Evolutionary conservation across 2,888 invertebrate genomes (phyloP), one percentile per base, ranked within the genome.

Genomic region (Leucophenga montana): DNA sequence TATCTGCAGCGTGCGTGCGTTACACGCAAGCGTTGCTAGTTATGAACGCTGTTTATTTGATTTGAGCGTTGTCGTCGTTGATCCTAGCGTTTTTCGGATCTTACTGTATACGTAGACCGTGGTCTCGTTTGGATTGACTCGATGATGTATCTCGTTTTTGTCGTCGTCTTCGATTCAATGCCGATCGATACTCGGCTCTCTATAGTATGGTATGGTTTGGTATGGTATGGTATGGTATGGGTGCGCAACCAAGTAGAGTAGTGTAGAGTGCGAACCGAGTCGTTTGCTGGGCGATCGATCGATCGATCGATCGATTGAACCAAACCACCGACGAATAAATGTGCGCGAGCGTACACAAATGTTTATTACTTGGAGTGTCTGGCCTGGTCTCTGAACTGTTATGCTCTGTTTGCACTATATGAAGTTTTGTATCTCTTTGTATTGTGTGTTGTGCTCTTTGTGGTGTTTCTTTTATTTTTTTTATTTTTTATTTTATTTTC

Each of bases 401-500:
- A n/a, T n/a, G 54, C 53, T 66, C 54, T 56, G n/a, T n/a, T n/a
- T n/a, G 66, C 68, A 56, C 66, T 66, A n/a, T 20, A 22, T 56
- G 67, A 33, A 62, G 64, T 70, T 64, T 64, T 54, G 61, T 67
- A 54, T 48, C 39, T 69, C 65, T 39, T 39, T 54, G 54, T 54
- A n/a, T n/a, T n/a, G n/a, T 54, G 54, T 3, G 6, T 54, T 54
- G 11, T 54, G 3, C 8, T n/a, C n/a, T n/a, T n/a, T n/a, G n/a
- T 53, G 11, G 3, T 54, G 16, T 8, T 54, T 54, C 13, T 54
- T 54, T 54, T 13, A 11, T 20, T 20, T 54, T 27, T 54, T 54
- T 54, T 54, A 1, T 54, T 54, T 54, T 54, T 18, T 54, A 54
- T 54, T 22, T 54, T 62, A 70, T 73, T 73, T 67, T 70, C 75